A percentile compares a stretch with the other conserved stretches of the same genome.
phyloP scores from a whole-genome alignment of 1,140 invertebrate species.

The Trichomalopsis sarcophagae region DNA sequence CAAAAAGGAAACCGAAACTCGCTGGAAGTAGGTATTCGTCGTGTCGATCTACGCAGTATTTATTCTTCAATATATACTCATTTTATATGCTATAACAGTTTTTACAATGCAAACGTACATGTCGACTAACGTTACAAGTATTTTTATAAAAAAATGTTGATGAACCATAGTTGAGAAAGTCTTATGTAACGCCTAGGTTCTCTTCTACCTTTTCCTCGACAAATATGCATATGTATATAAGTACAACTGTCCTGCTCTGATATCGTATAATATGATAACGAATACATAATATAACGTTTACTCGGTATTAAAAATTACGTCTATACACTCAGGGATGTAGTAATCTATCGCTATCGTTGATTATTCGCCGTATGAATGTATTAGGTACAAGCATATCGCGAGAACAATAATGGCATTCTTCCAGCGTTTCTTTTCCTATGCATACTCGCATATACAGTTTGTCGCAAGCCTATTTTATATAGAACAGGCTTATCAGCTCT shows the following conservation, averaged over 20 bases:
- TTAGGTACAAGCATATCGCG: background rate
- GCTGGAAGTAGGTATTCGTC: conserved; percentile 5
- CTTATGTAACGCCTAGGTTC: background rate
- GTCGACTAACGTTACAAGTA: conserved; percentile 8
- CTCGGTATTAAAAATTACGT: conserved; percentile 33
- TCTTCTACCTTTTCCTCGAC: background rate
- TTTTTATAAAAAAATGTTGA: conserved; percentile 38
- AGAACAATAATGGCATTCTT: background rate
- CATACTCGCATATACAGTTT: too few relatives aligned
- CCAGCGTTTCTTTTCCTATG: too few relatives aligned
- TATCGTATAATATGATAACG: background rate
- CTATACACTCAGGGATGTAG: background rate
- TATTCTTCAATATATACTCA: background rate
- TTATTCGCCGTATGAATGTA: background rate
- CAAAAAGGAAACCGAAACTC: conserved; percentile 5
- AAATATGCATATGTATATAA: conserved; percentile 6
- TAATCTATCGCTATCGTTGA: background rate
- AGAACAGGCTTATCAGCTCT: too few relatives aligned
- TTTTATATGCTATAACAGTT: background rate
- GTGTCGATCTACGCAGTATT: background rate
- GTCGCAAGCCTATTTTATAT: too few relatives aligned
- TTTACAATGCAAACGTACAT: conserved; percentile 33
- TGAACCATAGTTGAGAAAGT: background rate
- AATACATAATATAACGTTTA: background rate
- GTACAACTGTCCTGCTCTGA: background rate